Conservation (phyloP, 2,113 vertebrate species). For the Nothoprocta pentlandii region DNA sequence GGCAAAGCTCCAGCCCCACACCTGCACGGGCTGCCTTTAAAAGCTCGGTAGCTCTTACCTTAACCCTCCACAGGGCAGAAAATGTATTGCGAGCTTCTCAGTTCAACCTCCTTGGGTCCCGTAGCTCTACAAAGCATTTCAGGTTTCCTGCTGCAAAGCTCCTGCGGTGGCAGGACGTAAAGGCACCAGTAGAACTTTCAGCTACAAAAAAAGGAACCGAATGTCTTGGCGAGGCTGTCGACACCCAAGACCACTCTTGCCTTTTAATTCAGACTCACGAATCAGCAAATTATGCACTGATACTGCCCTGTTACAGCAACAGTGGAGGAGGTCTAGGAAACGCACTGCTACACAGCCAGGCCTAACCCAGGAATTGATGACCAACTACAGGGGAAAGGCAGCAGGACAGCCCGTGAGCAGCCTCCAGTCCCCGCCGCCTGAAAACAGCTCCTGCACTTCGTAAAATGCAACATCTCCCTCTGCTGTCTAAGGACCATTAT, state of each 20-base stretch:
- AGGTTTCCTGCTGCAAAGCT: neutral
- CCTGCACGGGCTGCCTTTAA: neutral
- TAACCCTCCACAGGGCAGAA: neutral
- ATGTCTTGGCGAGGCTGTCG: too few relatives aligned
- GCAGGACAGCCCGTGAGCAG: too few relatives aligned
- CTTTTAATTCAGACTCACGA: neutral
- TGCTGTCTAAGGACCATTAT: neutral
- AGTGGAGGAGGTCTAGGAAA: neutral
- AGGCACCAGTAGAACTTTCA: too few relatives aligned
- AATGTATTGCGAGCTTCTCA: neutral
- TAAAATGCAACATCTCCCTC: constrained; percentile 55
- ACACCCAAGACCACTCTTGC: neutral
- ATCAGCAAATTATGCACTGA: neutral
- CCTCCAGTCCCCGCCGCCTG: neutral
- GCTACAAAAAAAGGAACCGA: neutral
- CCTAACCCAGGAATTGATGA: too few relatives aligned
- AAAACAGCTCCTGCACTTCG: neutral
- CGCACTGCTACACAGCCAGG: neutral
- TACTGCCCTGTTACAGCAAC: rapidly evolving
- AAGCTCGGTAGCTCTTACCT: neutral
- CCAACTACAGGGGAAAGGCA: neutral
- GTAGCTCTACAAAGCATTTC: rapidly evolving
- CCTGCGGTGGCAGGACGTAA: neutral
- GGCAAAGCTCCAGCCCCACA: neutral
- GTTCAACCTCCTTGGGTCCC: neutral